phyloP scores from a whole-genome alignment of 2,888 invertebrate species.

The Drosophila picticornis region DNA sequence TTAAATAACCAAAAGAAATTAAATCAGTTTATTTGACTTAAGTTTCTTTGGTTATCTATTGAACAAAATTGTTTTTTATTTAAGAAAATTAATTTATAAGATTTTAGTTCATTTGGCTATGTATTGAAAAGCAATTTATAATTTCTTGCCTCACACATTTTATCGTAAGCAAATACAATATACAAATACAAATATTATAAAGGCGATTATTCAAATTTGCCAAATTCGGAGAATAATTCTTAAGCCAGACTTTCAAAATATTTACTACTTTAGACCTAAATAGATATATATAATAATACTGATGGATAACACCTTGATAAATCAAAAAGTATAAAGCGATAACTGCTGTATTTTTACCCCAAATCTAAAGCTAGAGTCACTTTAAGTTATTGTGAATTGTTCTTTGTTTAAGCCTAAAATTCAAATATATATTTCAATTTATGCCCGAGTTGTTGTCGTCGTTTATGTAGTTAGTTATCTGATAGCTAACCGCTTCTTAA shows the following conservation, averaged over 20 bases:
- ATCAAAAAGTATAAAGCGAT: no score
- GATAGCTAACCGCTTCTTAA: conserved; percentile 57
- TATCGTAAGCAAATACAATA: no score
- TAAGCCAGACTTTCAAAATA: neutral
- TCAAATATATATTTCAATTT: neutral
- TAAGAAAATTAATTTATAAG: neutral
- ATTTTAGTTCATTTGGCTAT: neutral
- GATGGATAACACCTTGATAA: neutral
- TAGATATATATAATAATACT: neutral
- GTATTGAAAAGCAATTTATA: neutral
- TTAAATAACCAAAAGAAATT: neutral
- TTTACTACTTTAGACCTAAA: neutral
- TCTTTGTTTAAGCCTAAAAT: neutral
- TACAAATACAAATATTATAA: neutral
- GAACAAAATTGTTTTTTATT: neutral
- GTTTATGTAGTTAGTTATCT: conserved; percentile 45
- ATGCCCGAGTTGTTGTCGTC: conserved; percentile 1
- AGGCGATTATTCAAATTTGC: neutral
- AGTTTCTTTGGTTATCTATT: neutral
- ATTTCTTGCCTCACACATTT: neutral
- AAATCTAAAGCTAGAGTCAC: neutral
- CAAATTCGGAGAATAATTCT: neutral
- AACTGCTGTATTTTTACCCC: neutral
- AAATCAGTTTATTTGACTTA: neutral
- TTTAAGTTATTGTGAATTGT: neutral